Percentiles rank a stretch among this genome's conserved stretches.
Evolutionary conservation across 2,888 invertebrate genomes (phyloP).

Genomic region (Petrolisthes cinctipes): DNA sequence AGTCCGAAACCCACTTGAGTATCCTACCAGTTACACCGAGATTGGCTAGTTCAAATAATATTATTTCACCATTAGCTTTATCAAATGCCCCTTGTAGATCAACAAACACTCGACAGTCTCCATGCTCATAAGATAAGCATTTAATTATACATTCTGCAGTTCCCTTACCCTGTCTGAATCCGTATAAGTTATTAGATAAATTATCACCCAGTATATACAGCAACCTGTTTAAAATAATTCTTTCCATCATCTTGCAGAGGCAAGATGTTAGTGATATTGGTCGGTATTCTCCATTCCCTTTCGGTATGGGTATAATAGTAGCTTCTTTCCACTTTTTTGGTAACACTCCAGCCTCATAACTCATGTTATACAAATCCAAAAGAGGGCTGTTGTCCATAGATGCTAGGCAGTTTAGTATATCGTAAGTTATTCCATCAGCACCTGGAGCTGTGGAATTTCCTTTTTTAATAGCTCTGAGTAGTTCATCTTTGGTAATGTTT

Average conservation of each 20-base stretch:
- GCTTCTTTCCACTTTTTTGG: conserved; percentile 1
- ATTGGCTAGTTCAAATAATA: no score
- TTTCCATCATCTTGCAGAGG: not conserved
- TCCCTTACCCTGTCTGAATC: not conserved
- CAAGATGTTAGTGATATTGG: not conserved
- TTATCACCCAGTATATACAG: not conserved
- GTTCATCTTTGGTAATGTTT: not conserved
- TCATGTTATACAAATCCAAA: not conserved
- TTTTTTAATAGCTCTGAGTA: not conserved
- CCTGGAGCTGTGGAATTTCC: not conserved
- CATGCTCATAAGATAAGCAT: no score
- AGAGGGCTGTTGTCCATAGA: not conserved
- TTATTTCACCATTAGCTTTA: no score
- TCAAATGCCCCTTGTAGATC: no score
- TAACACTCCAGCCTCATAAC: not conserved
- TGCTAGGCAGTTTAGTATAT: not conserved
- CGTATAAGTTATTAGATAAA: not conserved
- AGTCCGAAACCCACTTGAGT: no score
- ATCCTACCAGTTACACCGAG: no score
- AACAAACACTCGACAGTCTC: no score
- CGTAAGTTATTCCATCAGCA: not conserved
- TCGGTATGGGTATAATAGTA: not conserved
- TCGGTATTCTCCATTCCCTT: not conserved
- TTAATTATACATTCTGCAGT: not conserved
- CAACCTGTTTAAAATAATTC: not conserved